Base-by-base conservation (phyloP, 2,888 invertebrate genomes). In the Cosmorhoe ocellata region DNA sequence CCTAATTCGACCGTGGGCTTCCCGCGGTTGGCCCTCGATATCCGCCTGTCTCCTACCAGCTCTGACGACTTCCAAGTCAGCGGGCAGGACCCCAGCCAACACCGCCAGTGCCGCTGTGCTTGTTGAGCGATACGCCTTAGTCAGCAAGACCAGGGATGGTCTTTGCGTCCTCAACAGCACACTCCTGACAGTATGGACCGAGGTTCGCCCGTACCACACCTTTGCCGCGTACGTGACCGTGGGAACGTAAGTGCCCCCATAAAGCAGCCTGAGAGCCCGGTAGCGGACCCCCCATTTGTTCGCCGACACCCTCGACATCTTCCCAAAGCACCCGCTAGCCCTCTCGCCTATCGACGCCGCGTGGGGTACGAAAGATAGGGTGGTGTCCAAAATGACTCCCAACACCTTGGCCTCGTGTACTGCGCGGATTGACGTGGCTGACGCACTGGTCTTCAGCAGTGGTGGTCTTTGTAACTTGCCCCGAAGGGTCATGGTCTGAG, bases 61-160 rank as follows among this genome's bases (percentile, higher is more conserved):
- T 4, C 43, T 14, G 6, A 9, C 10, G 2, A 51, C 10, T n/a
- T 12, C 36, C 14, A 38, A 13, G 30, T 50, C 49, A 6, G 38
- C 38, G 13, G 49, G 32, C 31, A 41, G 36, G 1, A 42, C 41
- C 11, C 41, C 47, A 0, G 40, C 30, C 3, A 47, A 11, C 1
- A 49, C 42, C 14, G 49, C 38, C 2, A 49, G n/a, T 1, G 49
- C 49, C 0, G 13, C 32, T 0, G 42, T 43, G 9, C 42, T 38
- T 0, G 13, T 24, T 3, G 42, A 22, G 2, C 12, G 30, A n/a
- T 50, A 50, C 1, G 39, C 34, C 31, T 51, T 51, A 0, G 50
- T 51, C 2, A 51, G 26, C 2, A 40, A 18, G 13, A 36, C 26
- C 40, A 45, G 5, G 1, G 43, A 22, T 10, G 33, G 13, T 13